Percentiles rank a stretch among this genome's conserved stretches.
Evolutionary conservation across 2,797 vertebrate genomes (phyloP).

Genomic region (Molossus alvarezi): DNA sequence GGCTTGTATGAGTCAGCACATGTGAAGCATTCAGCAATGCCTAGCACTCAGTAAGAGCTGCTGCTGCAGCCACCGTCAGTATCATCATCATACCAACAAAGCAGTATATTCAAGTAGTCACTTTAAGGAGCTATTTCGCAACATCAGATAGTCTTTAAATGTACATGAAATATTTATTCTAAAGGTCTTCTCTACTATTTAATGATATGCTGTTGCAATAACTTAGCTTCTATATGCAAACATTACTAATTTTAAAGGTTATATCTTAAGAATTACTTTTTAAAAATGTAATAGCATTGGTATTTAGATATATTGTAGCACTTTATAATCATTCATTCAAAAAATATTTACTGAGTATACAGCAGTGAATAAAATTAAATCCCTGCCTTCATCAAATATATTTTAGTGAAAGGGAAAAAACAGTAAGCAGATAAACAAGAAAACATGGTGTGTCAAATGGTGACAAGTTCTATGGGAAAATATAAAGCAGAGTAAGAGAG

Average conservation of each 20-base stretch:
- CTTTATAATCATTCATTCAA: neutral
- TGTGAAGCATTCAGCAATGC: neutral
- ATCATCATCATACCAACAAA: neutral
- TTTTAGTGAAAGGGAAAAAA: constrained; percentile 27
- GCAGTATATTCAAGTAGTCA: neutral
- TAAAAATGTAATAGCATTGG: neutral
- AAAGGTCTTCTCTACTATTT: neutral
- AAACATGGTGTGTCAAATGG: neutral
- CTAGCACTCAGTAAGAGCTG: neutral
- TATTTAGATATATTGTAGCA: neutral
- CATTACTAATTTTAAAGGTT: neutral
- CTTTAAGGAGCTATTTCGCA: constrained; percentile 26
- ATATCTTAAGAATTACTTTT: neutral
- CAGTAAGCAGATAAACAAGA: neutral
- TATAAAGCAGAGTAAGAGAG: neutral
- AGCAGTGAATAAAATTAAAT: neutral
- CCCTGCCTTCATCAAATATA: neutral
- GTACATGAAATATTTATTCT: constrained; percentile 17
- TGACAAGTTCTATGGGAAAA: neutral
- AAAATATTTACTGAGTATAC: neutral
- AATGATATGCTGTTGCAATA: neutral
- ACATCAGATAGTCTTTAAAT: neutral
- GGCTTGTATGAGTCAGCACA: too few species aligned
- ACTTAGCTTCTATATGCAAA: neutral
- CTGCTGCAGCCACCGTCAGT: fast-evolving